Evolutionary conservation across 2,797 vertebrate genomes (phyloP), one percentile per base, ranked within the genome.

Genomic region (Eidolon dupreanum): DNA sequence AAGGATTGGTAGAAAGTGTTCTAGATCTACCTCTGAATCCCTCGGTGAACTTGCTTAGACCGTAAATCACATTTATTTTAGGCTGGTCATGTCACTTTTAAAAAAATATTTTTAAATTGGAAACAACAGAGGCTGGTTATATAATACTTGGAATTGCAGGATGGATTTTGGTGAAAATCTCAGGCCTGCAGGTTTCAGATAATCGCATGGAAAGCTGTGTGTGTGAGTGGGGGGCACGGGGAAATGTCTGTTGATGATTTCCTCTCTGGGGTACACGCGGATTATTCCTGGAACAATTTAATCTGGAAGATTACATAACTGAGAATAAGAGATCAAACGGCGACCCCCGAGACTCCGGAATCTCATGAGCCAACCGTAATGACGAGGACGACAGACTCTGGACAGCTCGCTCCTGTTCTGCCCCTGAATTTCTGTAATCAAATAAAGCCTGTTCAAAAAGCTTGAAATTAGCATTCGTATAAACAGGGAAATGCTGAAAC

Each of bases 101-200:
- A 41, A 75, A 89, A 70, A 92, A 68, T 66, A 96, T 95, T 97
- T 94, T 97, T 97, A 97, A 88, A 97, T 98, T 98, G 98, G 98
- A 97, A 98, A 96, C 93, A 97, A 96, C 96, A 96, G 96, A 74
- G 95, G 97, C 96, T 98, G 97, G 97, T 98, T 98, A 98, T 97
- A 91, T 98, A 98, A 98, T 97, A 90, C 84, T 95, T 97, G 98
- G 96, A 97, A 98, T 96, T 98, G 97, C 95, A 98, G 95, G 97
- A 97, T 98, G 95, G 97, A 97, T 98, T 97, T 96, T 84, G 92
- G 84, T 94, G 95, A 94, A 92, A 97, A 96, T 96, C 97, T 97
- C 98, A 96, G 97, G 97, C 96, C 97, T 53, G 77, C 93, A 95
- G 92, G 94, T 97, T 97, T 98, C 97, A 97, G 95, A 98, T 92